Evolutionary conservation across 2,888 invertebrate genomes (phyloP).

Genomic region (Cerastoderma edule): DNA sequence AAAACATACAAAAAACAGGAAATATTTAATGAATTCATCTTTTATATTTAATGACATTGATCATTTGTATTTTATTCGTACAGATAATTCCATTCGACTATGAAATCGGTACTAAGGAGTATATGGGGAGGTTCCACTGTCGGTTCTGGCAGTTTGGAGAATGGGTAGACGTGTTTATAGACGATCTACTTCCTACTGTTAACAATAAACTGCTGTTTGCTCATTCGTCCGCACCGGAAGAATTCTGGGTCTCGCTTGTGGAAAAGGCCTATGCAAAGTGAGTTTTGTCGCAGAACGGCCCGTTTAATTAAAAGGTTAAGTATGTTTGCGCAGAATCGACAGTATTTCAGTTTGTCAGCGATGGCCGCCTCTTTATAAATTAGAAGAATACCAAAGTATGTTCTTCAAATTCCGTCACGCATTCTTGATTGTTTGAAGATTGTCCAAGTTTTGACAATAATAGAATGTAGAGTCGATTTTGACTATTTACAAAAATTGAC

Average conservation of each 20-base stretch:
- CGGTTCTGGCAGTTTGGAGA: conserved; percentile 78
- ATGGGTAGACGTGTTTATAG: conserved; percentile 75
- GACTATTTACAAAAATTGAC: no score
- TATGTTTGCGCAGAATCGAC: no score
- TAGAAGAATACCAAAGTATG: no score
- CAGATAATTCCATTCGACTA: conserved; percentile 75
- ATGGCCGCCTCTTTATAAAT: no score
- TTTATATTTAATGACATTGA: background rate
- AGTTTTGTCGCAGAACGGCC: no score
- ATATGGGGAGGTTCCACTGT: conserved; percentile 72
- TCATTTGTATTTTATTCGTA: background rate
- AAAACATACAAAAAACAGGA: no score
- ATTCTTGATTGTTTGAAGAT: no score
- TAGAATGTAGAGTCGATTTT: no score
- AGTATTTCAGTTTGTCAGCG: no score
- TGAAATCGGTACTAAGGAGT: conserved; percentile 62
- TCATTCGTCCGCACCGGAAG: conserved; percentile 73
- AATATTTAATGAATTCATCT: background rate
- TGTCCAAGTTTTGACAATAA: no score
- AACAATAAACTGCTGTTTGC: conserved; percentile 74
- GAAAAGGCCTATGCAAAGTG: conserved; percentile 80
- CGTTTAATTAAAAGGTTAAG: no score
- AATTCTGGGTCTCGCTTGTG: conserved; percentile 77
- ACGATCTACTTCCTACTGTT: conserved; percentile 74
- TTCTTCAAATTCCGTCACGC: no score